Base-by-base conservation (phyloP, 2,797 vertebrate species). In the Glyptemys insculpta region DNA sequence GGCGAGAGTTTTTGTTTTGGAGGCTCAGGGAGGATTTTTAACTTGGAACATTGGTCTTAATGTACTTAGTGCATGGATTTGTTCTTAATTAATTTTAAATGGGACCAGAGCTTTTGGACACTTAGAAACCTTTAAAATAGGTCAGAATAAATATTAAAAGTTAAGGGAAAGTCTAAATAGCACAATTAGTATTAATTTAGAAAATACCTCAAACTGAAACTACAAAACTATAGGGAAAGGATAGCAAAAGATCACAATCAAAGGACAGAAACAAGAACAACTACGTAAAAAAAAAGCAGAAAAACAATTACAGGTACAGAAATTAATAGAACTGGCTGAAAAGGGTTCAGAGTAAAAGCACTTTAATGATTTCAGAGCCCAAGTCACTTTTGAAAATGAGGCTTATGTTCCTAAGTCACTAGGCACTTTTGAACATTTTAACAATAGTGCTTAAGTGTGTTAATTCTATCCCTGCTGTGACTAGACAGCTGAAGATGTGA, bases 181-280 rank as follows among this genome's bases (percentile, higher is more conserved):
- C 62, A 86, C 56, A 54, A 89, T 84, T 91, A 79, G 5, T 34
- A 87, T 90, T 95, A 31, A 49, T 78, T 78, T 85, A 85, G 88
- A 90, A 93, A 86, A 92, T 89, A 53, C 9, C 65, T 44, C 25
- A 76, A 29, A 49, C 23, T 49, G 25, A 76, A 27, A 47, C 44
- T 78, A 44, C 29, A 78, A 16, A 78, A 78, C 25, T 9, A 49
- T 49, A 29, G 25, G 44, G 14, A 78, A 78, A 47, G 15, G 27
- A 49, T 27, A 78, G 44, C 8, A 44, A 76, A 76, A 78, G 47
- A 49, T 78, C 74, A 47, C 4, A 49, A 29, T 49, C 27, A 78
- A 44, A 31, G 74, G 27, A 49, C 27, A 47, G 29, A 76, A 76
- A 49, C 74, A 49, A 49, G 27, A 18, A 78, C 14, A 49, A 49